Percentiles rank a stretch among this genome's conserved stretches.
Conservation (phyloP, 2,797 vertebrate genomes). For the Clarias laeviceps region DNA sequence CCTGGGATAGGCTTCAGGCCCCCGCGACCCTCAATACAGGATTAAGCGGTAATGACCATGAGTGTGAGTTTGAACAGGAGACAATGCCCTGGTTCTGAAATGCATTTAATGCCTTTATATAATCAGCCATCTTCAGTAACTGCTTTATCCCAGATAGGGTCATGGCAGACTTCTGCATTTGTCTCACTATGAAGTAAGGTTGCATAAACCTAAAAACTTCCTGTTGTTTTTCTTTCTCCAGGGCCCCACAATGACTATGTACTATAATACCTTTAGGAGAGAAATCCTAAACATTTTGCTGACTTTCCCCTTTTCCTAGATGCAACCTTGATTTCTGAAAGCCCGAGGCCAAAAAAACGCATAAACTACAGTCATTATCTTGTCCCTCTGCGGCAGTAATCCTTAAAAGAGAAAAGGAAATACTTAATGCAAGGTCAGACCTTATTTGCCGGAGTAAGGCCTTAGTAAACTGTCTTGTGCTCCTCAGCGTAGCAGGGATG, state of each 20-base stretch:
- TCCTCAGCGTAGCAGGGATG: slow-evolving; percentile 36
- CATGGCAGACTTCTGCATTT: neutral
- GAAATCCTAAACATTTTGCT: slow-evolving; percentile 6
- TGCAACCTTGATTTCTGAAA: slow-evolving; percentile 33
- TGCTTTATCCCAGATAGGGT: neutral
- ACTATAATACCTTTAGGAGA: slow-evolving; percentile 23
- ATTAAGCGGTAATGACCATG: no score
- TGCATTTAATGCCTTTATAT: neutral
- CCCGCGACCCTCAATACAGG: no score
- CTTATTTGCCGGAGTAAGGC: slow-evolving; percentile 48
- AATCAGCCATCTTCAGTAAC: neutral
- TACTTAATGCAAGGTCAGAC: slow-evolving; percentile 57
- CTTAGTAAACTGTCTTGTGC: slow-evolving; percentile 46
- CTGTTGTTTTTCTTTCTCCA: slow-evolving; percentile 4
- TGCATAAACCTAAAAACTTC: neutral
- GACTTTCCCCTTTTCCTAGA: slow-evolving; percentile 4
- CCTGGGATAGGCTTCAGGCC: no score
- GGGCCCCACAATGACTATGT: neutral
- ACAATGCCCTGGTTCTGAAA: neutral
- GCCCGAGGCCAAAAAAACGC: slow-evolving; percentile 35
- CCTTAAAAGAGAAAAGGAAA: slow-evolving; percentile 57
- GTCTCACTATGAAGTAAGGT: neutral
- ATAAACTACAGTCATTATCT: slow-evolving; percentile 32
- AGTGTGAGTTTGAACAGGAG: no score
- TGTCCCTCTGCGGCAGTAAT: slow-evolving; percentile 51